These are phyloP conservation scores for Clarias pachynema DNA, from an alignment of 2,797 vertebrate species.

Conservation along the genomic window DNA sequence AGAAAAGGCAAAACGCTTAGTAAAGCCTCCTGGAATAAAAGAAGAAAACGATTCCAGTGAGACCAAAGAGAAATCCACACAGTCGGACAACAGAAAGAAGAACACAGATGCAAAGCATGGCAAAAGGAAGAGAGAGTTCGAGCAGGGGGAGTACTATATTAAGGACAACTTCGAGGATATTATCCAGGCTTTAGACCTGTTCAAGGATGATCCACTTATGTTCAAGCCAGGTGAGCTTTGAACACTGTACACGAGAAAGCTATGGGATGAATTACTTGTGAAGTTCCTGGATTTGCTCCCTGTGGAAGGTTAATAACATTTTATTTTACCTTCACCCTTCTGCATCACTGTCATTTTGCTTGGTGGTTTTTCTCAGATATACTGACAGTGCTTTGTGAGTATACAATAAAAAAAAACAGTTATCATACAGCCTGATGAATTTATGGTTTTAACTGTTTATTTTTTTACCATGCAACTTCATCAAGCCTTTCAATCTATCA, in stretches of 20 bases:
- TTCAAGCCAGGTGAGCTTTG: conserved; percentile 88
- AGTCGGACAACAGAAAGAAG: conserved; percentile 66
- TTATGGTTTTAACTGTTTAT: not conserved
- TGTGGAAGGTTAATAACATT: not conserved
- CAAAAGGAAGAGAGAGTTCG: conserved; percentile 83
- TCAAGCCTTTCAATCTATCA: too few relatives aligned
- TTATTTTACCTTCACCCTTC: not conserved
- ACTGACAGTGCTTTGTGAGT: not conserved
- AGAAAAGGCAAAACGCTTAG: conserved; percentile 78
- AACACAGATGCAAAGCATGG: conserved; percentile 64
- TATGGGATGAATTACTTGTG: not conserved
- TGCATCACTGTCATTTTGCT: not conserved
- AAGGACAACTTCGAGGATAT: conserved; percentile 90
- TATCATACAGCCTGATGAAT: not conserved
- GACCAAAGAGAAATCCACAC: conserved; percentile 58
- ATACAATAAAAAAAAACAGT: not conserved
- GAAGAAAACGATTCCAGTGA: conserved; percentile 65
- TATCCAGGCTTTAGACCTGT: conserved; percentile 86
- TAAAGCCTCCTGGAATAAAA: conserved; percentile 66
- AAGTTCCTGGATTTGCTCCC: not conserved
- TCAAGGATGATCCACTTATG: conserved; percentile 94
- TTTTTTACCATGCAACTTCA: not conserved
- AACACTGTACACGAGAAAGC: not conserved
- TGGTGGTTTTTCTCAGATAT: not conserved
- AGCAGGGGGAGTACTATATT: conserved; percentile 91